A percentile compares a stretch with the other conserved stretches of the same genome.
These are phyloP conservation scores for Acrocephalus arundinaceus DNA, from an alignment of 2,113 vertebrate species.

Conservation along the genomic window DNA sequence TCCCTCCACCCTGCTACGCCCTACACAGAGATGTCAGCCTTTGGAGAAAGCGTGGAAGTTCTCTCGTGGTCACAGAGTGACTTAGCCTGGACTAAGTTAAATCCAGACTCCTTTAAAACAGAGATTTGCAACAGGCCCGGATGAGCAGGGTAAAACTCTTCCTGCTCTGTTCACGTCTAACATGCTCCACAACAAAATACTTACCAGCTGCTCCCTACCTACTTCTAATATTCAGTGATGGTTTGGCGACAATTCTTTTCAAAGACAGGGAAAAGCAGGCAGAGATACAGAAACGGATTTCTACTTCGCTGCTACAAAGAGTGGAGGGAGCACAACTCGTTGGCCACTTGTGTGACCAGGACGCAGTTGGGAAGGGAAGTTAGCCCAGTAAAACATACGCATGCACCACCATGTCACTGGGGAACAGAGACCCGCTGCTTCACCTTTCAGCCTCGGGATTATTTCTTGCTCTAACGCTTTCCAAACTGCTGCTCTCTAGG, in stretches of 20 bases:
- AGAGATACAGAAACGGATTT: background rate
- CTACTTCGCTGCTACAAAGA: background rate
- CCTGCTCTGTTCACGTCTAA: background rate
- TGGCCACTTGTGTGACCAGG: background rate
- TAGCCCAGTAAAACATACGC: background rate
- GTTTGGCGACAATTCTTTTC: background rate
- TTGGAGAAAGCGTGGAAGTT: background rate
- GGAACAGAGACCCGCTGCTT: background rate
- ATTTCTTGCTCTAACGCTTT: background rate
- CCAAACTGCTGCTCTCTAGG: slow-evolving; percentile 25
- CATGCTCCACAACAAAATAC: background rate
- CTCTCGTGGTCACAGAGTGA: background rate
- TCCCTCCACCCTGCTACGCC: background rate
- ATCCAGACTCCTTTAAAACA: background rate
- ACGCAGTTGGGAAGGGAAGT: background rate
- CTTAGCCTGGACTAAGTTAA: background rate
- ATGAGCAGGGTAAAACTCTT: background rate
- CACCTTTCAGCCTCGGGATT: background rate
- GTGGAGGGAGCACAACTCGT: background rate
- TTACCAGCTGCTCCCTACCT: background rate
- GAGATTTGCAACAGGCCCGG: background rate
- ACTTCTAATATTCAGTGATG: background rate
- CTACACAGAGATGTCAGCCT: background rate
- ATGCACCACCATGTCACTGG: background rate
- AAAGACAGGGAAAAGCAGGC: background rate